Evolutionary conservation across 2,797 vertebrate species (phyloP).

Genomic region (Darevskia nairensis): DNA sequence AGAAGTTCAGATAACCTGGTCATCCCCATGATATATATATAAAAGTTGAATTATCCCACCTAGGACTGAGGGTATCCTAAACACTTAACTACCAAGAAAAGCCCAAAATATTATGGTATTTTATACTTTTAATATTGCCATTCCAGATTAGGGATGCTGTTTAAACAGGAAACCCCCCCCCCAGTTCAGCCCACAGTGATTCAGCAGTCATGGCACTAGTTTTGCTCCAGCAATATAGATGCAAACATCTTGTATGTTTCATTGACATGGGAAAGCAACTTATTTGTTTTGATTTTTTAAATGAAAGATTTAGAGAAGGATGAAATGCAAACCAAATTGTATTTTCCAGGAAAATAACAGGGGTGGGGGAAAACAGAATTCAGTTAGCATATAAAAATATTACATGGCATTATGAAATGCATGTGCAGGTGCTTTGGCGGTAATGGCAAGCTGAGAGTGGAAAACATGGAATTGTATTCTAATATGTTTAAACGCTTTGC

Average conservation of each 20-base stretch:
- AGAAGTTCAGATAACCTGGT: neutral
- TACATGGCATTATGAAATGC: constrained; percentile 7
- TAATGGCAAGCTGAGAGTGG: neutral
- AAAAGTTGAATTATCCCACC: neutral
- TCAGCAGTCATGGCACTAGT: neutral
- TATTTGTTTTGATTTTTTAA: neutral
- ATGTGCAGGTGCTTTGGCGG: neutral
- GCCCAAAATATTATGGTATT: neutral
- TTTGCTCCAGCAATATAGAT: neutral
- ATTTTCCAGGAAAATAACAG: constrained; percentile 12
- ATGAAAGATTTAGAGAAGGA: neutral
- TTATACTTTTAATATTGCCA: neutral
- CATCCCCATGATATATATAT: neutral
- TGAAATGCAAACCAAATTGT: neutral
- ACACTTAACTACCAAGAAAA: neutral
- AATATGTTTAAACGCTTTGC: neutral
- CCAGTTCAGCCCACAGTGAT: neutral
- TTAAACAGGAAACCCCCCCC: neutral
- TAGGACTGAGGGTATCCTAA: neutral
- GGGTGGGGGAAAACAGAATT: neutral
- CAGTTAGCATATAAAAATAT: constrained; percentile 3
- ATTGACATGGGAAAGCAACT: neutral
- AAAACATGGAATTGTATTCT: neutral
- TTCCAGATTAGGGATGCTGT: neutral
- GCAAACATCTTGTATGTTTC: neutral